Percentiles rank a stretch among this genome's conserved stretches.
Conservation (phyloP, 2,888 invertebrate genomes). For the Drosophila meridiana region DNA sequence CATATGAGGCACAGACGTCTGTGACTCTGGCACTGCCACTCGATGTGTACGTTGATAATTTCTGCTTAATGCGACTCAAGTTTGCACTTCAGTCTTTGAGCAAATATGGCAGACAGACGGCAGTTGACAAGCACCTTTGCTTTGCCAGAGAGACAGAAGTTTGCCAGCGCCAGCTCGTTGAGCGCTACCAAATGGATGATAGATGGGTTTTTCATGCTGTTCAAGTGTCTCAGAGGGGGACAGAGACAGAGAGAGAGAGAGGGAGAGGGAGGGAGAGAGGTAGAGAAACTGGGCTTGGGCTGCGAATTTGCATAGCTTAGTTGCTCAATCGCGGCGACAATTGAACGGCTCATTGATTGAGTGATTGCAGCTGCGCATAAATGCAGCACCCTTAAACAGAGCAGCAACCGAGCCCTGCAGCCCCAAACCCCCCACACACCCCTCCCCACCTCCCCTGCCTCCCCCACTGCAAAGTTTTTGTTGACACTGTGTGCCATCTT, state of each 20-base stretch:
- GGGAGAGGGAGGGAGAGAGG: not conserved
- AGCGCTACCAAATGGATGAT: slow-evolving; percentile 57
- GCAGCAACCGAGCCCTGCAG: slow-evolving; percentile 5
- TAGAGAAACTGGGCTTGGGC: slow-evolving; percentile 1
- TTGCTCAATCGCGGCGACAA: slow-evolving; percentile 78
- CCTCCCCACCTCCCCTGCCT: not conserved
- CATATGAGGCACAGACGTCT: not conserved
- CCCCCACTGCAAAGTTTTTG: slow-evolving; percentile 46
- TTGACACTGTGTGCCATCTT: slow-evolving; percentile 69
- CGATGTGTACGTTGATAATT: slow-evolving; percentile 72
- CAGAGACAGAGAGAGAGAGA: not conserved
- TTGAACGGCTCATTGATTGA: slow-evolving; percentile 79
- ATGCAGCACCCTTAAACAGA: slow-evolving; percentile 56
- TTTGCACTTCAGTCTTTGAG: slow-evolving; percentile 75
- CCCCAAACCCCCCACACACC: not conserved
- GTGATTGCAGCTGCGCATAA: slow-evolving; percentile 67
- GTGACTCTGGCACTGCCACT: not conserved
- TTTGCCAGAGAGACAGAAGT: slow-evolving; percentile 52
- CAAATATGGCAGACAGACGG: slow-evolving; percentile 67
- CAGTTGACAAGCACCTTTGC: slow-evolving; percentile 62
- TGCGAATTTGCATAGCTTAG: slow-evolving; percentile 75
- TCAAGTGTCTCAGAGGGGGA: not conserved
- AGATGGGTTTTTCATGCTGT: slow-evolving; percentile 58
- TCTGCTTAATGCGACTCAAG: slow-evolving; percentile 74
- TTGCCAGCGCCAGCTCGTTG: slow-evolving; percentile 35